Evolutionary conservation across 2,797 vertebrate species (phyloP), one percentile per base, ranked within the genome.

Genomic region (Gorsachius magnificus): DNA sequence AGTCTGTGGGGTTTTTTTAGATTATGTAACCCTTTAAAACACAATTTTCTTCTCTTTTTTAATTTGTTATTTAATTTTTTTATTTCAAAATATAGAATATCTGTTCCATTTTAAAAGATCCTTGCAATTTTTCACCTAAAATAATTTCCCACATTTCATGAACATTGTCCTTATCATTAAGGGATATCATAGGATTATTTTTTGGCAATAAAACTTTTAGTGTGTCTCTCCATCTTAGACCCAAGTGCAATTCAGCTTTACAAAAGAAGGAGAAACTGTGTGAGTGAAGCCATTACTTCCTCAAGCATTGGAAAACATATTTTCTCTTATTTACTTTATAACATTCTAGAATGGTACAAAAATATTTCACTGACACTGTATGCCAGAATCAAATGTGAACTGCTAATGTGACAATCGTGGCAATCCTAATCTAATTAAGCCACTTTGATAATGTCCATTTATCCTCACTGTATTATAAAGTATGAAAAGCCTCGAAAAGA

Each of bases 381-480:
- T 57, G 66, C 31, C 50, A 72, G 74, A 94, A 89, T 77, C 43
- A 89, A 89, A 94, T 31, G 5, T 45, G 12, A 90, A 71, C 28
- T 90, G 36, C 38, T 94, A 57, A 64, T 81, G 24, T 83, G 51
- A 31, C 81, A 74, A 80, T 60, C 15, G 19, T 80, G 51, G 33
- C 81, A 74, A 80, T 60, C 16, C 36, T 74, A 46, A 91, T 36
- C 25, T 83, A 86, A 89, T 92, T 75, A 81, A 94, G 69, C 9
- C 87, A 53, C 95, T 90, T 85, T 89, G 61, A 92, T 85, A 89
- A 88, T 69, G 53, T 7, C 19, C 29, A 77, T 77, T 91, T 66
- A 41, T 65, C 69, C 31, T 94, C 48, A 63, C 31, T 92, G 3
- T 65, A 61, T 85, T 83, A 50, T 9, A 54, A 80, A 74, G 10